phyloP scores from a whole-genome alignment of 53 echinoderm and acorn worm genomes.

The Apostichopus leukothele region DNA sequence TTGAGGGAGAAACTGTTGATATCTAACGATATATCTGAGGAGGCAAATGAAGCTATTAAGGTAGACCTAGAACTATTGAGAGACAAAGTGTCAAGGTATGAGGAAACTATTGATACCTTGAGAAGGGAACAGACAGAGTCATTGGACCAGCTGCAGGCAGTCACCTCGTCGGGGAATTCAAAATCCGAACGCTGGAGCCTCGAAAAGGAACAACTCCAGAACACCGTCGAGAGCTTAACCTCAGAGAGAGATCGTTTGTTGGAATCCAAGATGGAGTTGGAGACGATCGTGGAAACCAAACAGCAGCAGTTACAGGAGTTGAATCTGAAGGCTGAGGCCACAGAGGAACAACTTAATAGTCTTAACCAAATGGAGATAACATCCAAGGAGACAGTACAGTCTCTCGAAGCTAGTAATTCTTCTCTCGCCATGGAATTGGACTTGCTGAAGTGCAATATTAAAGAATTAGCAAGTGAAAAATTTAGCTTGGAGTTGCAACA shows the following conservation, averaged over 20 bases:
- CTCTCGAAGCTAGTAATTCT: neutral
- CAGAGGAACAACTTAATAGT: slow-evolving; percentile 24
- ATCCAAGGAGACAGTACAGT: slow-evolving; percentile 30
- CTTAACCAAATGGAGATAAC: slow-evolving; percentile 36
- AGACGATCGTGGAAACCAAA: neutral
- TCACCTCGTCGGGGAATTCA: neutral
- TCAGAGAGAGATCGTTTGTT: slow-evolving; percentile 41
- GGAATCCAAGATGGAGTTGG: neutral
- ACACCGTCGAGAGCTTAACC: slow-evolving; percentile 10
- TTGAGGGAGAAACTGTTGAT: slow-evolving; percentile 8
- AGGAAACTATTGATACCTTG: slow-evolving; percentile 47
- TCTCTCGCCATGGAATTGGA: slow-evolving; percentile 12
- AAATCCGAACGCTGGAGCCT: slow-evolving; percentile 3
- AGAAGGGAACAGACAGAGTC: slow-evolving; percentile 22
- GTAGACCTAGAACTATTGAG: slow-evolving; percentile 37
- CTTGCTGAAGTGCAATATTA: slow-evolving; percentile 33
- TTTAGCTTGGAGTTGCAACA: neutral
- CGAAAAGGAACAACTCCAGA: slow-evolving; percentile 54
- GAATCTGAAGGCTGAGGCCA: neutral
- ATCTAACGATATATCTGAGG: slow-evolving; percentile 25
- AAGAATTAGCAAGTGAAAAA: slow-evolving; percentile 37
- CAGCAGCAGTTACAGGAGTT: slow-evolving; percentile 40
- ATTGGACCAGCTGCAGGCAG: slow-evolving; percentile 35
- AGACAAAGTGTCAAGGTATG: slow-evolving; percentile 23
- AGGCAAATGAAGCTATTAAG: neutral